These are phyloP conservation scores for Passer montanus DNA, from an alignment of 2,113 vertebrate genomes.

Conservation along the genomic window DNA sequence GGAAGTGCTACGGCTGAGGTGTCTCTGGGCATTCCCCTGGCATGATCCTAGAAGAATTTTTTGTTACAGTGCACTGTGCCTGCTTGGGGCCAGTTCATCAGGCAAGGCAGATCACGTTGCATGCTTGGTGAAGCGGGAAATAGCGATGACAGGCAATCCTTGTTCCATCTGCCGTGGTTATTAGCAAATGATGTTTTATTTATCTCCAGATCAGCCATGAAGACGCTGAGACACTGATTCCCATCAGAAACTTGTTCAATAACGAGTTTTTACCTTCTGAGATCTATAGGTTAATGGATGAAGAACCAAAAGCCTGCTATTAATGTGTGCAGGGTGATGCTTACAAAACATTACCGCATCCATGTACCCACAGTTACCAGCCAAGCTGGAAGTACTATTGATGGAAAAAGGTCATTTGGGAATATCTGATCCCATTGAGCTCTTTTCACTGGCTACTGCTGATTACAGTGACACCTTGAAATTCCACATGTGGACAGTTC, in stretches of 20 bases:
- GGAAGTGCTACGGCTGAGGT: not conserved
- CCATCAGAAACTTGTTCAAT: not conserved
- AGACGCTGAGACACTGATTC: not conserved
- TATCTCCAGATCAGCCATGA: constrained; percentile 26
- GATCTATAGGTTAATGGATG: not conserved
- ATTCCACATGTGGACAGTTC: not conserved
- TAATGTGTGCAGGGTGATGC: not conserved
- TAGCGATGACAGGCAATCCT: constrained; percentile 22
- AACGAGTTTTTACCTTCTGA: not conserved
- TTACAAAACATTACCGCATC: not conserved
- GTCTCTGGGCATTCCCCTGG: accelerated
- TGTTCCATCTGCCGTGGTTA: constrained; percentile 52
- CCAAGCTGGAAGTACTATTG: not conserved
- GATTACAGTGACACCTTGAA: not conserved
- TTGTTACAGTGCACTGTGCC: not conserved
- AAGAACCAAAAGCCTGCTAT: not conserved
- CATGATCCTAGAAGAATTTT: not conserved
- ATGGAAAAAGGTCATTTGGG: not conserved
- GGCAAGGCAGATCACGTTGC: constrained; percentile 38
- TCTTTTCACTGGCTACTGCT: not conserved
- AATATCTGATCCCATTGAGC: not conserved
- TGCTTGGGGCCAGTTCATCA: constrained; percentile 19
- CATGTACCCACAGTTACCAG: not conserved
- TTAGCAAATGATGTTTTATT: constrained; percentile 65
- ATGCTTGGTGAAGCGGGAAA: constrained; percentile 53